Conservation (phyloP, 1,140 invertebrate species). For the Acromyrmex heyeri region DNA sequence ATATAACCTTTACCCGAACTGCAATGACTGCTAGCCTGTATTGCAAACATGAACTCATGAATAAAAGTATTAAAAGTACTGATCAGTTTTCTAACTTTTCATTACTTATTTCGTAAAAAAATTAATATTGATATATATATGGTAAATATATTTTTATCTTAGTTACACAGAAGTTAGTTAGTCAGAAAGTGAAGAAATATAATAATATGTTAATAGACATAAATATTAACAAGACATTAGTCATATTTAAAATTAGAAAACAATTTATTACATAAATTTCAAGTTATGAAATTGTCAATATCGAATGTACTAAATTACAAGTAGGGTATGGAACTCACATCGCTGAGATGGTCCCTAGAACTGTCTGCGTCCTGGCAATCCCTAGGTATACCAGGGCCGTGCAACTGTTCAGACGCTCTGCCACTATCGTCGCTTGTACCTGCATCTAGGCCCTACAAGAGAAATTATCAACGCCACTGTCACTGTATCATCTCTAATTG, state of each 20-base stretch:
- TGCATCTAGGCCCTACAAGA: slow-evolving; percentile 90
- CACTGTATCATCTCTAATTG: not conserved
- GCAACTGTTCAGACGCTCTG: slow-evolving; percentile 91
- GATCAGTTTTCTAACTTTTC: not conserved
- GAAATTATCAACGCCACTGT: not conserved
- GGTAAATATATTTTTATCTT: not conserved
- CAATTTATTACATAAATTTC: not conserved
- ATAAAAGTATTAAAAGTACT: not conserved
- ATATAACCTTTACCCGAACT: slow-evolving; percentile 96
- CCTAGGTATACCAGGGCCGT: slow-evolving; percentile 91
- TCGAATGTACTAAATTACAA: not conserved
- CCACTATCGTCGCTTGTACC: slow-evolving; percentile 93
- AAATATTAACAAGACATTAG: not conserved
- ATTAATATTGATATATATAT: not conserved
- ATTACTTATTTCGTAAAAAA: not conserved
- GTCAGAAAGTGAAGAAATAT: not conserved
- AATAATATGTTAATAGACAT: not conserved
- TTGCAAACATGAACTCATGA: slow-evolving; percentile 75
- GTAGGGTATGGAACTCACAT: slow-evolving; percentile 88
- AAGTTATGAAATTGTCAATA: not conserved
- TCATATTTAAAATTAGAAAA: not conserved
- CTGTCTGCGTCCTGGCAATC: slow-evolving; percentile 90
- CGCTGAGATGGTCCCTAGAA: slow-evolving; percentile 92
- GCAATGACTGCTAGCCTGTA: slow-evolving; percentile 94
- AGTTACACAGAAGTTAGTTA: not conserved